Percentiles rank a stretch among this genome's conserved stretches.
phyloP scores from a whole-genome alignment of 1,140 invertebrate species.

The Eubasilissa regina region DNA sequence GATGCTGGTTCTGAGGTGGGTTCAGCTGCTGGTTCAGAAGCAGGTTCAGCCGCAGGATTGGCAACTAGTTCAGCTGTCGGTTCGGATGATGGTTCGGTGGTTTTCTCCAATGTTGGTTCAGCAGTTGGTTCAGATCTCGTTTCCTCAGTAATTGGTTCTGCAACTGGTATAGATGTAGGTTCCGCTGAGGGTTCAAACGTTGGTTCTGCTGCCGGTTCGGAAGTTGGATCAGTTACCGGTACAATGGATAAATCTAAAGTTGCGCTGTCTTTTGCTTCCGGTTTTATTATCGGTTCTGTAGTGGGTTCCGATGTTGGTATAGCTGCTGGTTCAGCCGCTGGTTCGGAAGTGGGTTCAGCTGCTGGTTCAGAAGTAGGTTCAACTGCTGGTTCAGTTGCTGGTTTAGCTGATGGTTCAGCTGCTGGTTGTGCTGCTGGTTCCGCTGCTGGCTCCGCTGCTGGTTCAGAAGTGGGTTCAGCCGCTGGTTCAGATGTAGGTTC shows the following conservation, averaged over 20 bases:
- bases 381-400: conserved; percentile 61
- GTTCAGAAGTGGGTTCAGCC: conserved; percentile 55
- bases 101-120: conserved; percentile 59
- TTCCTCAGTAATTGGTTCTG: conserved; percentile 61
- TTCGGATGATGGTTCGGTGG: conserved; percentile 52
- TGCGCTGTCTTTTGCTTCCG: conserved; percentile 59
- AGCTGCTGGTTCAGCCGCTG: conserved; percentile 42
- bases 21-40: conserved; percentile 63
- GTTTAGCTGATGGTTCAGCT: conserved; percentile 61
- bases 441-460: conserved; percentile 54
- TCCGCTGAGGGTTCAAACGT: conserved; percentile 52
- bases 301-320: conserved; percentile 61
- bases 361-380: conserved; percentile 59
- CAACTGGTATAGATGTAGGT: conserved; percentile 50
- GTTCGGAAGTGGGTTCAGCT: conserved; percentile 53
- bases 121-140: conserved; percentile 61
- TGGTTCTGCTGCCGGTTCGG: conserved; percentile 55
- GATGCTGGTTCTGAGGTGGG: conserved; percentile 62
- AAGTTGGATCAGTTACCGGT: conserved; percentile 61
- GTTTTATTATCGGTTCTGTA: conserved; percentile 60
- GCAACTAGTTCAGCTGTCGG: conserved; percentile 42
- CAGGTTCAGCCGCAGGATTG: conserved; percentile 62
- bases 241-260: conserved; percentile 60
- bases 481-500: conserved; percentile 62
- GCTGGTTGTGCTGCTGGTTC: conserved; percentile 48